These are phyloP conservation scores for Fragum fragum DNA, from an alignment of 2,888 invertebrate genomes.

Conservation along the genomic window DNA sequence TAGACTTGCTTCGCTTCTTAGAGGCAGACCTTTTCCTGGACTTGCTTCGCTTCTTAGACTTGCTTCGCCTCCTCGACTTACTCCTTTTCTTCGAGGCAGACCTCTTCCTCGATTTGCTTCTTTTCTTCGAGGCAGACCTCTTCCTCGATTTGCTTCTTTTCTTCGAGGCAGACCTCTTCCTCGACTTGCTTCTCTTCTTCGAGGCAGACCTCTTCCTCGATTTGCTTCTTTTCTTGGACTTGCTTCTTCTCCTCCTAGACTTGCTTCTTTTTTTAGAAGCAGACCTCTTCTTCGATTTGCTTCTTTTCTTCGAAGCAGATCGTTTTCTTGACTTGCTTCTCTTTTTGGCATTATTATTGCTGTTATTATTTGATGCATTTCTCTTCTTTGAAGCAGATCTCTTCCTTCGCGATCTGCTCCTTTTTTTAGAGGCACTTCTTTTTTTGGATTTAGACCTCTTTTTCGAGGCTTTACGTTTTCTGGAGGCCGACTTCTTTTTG, in stretches of 20 bases:
- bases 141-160: conserved; percentile 44
- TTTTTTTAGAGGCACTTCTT: conserved; percentile 51
- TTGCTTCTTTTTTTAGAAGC: conserved; percentile 51
- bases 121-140: conserved; percentile 41
- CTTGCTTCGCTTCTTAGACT: conserved; percentile 44
- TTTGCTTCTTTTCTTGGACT: conserved; percentile 49
- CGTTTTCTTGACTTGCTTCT: conserved; percentile 46
- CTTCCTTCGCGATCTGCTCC: conserved; percentile 50
- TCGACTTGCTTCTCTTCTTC: conserved; percentile 54
- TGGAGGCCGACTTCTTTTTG: conserved; percentile 50
- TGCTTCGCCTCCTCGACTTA: conserved; percentile 42
- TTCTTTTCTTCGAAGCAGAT: conserved; percentile 36
- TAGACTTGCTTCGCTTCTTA: conserved; percentile 48
- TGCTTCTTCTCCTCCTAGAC: conserved; percentile 53
- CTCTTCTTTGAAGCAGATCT: conserved; percentile 45
- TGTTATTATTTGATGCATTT: conserved; percentile 40
- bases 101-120: conserved; percentile 48
- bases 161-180: conserved; percentile 44
- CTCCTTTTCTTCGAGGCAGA: conserved; percentile 47
- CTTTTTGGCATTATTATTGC: conserved; percentile 42
- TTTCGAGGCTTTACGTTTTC: conserved; percentile 45
- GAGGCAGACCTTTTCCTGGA: conserved; percentile 51
- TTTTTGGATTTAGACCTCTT: conserved; percentile 57
- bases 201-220: conserved; percentile 41
- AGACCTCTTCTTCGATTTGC: conserved; percentile 40